Conservation (phyloP, 2,113 vertebrate genomes). For the Potamarius usumacintae region DNA sequence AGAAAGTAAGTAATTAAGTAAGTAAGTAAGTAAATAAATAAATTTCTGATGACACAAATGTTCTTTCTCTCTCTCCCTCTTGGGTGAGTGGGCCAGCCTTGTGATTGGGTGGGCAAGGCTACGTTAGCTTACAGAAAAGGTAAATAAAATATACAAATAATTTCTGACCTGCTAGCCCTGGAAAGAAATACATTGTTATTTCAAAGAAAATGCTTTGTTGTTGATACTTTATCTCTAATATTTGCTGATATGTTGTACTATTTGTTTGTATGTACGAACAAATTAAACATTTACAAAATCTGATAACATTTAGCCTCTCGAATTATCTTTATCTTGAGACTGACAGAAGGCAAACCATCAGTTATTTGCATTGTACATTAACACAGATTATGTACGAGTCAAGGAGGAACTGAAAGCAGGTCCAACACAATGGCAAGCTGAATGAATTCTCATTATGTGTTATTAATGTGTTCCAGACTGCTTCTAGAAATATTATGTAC, state of each 20-base stretch:
- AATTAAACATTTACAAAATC: conserved; percentile 5
- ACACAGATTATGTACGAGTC: not conserved
- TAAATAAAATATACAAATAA: not conserved
- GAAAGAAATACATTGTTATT: not conserved
- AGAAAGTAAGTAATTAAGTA: too few relatives aligned
- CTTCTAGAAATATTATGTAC: too few relatives aligned
- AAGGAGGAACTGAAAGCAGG: not conserved
- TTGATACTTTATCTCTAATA: not conserved
- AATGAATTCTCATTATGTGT: not conserved
- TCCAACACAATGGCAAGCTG: conserved; percentile 1
- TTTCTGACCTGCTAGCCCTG: not conserved
- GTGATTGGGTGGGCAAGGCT: not conserved
- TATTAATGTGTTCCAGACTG: not conserved
- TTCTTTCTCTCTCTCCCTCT: too few relatives aligned
- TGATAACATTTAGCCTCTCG: conserved; percentile 29
- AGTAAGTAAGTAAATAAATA: too few relatives aligned
- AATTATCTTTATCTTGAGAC: not conserved
- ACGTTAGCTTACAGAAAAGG: not conserved
- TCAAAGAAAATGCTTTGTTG: not conserved
- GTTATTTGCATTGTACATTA: conserved; percentile 11
- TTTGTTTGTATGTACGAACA: not conserved
- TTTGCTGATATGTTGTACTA: conserved; percentile 18
- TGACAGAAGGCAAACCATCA: not conserved
- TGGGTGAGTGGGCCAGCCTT: too few relatives aligned
- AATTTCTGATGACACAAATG: too few relatives aligned